phyloP scores from a whole-genome alignment of 1,140 invertebrate species.

The Tetraneura akinire region DNA sequence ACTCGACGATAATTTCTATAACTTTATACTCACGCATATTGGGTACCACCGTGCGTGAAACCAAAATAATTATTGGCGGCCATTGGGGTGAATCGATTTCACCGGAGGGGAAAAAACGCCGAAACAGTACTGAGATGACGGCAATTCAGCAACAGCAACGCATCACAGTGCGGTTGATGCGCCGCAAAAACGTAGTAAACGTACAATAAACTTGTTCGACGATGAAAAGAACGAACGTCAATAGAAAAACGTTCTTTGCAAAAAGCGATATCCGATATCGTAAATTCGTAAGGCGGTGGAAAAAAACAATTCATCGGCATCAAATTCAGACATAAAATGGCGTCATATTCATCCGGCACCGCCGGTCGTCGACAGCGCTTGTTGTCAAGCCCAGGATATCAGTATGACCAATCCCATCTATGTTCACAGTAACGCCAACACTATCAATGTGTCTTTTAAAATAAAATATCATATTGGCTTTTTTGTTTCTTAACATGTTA shows the following conservation, averaged over 20 bases:
- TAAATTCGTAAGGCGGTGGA: no score
- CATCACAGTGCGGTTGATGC: not conserved
- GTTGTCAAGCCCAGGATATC: not conserved
- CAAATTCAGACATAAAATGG: constrained; percentile 37
- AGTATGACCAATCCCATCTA: not conserved
- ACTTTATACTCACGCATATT: constrained; percentile 73
- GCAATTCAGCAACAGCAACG: constrained; percentile 6
- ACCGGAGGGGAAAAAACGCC: not conserved
- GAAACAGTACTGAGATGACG: no score
- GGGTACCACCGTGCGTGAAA: constrained; percentile 85
- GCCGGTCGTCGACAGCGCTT: not conserved
- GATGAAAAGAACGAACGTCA: not conserved
- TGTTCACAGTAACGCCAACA: not conserved
- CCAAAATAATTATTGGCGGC: constrained; percentile 91
- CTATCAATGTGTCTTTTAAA: no score
- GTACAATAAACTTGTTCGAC: not conserved
- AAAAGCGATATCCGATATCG: no score
- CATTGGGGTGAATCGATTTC: constrained; percentile 62
- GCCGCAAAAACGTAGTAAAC: no score
- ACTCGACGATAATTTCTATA: no score
- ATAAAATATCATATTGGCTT: no score
- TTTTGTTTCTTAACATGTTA: no score
- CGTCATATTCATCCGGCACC: constrained; percentile 18
- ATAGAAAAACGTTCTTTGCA: no score
- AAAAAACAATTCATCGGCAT: not conserved